phyloP scores from a whole-genome alignment of 2,888 invertebrate species.

The Hylaea fasciaria region DNA sequence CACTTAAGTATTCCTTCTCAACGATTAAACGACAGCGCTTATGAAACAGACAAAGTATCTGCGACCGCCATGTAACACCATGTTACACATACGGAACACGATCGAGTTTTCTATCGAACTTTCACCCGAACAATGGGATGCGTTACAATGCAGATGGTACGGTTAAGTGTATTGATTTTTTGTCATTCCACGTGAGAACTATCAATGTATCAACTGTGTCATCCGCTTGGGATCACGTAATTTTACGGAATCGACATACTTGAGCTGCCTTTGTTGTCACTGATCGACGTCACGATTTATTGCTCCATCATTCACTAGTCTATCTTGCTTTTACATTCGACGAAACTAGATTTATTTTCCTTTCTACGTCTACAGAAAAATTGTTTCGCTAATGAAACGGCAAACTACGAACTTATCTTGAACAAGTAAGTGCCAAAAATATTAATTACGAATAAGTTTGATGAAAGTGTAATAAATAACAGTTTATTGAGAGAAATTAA shows the following conservation, averaged over 20 bases:
- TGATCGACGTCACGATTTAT: slow-evolving; percentile 42
- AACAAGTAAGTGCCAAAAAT: too few relatives aligned
- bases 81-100: slow-evolving; percentile 41
- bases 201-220: slow-evolving; percentile 50
- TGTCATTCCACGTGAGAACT: slow-evolving; percentile 58
- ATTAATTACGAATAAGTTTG: too few relatives aligned
- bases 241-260: slow-evolving; percentile 43
- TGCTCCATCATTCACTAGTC: slow-evolving; percentile 26
- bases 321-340: slow-evolving; percentile 3
- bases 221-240: slow-evolving; percentile 54
- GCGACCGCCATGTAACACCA: slow-evolving; percentile 32
- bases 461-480: too few relatives aligned
- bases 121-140: slow-evolving; percentile 73
- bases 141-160: slow-evolving; percentile 54
- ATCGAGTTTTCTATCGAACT: slow-evolving; percentile 63
- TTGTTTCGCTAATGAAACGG: neutral
- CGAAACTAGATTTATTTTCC: slow-evolving; percentile 8
- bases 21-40: slow-evolving; percentile 32
- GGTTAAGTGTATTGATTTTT: slow-evolving; percentile 51
- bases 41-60: slow-evolving; percentile 25
- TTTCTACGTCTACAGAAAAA: neutral
- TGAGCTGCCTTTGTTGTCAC: slow-evolving; percentile 35
- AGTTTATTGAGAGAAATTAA: too few relatives aligned
- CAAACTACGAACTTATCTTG: too few relatives aligned
- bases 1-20: slow-evolving; percentile 24